These are phyloP conservation scores for Pardalotus punctatus DNA, from an alignment of 2,113 vertebrate genomes.

Conservation along the genomic window DNA sequence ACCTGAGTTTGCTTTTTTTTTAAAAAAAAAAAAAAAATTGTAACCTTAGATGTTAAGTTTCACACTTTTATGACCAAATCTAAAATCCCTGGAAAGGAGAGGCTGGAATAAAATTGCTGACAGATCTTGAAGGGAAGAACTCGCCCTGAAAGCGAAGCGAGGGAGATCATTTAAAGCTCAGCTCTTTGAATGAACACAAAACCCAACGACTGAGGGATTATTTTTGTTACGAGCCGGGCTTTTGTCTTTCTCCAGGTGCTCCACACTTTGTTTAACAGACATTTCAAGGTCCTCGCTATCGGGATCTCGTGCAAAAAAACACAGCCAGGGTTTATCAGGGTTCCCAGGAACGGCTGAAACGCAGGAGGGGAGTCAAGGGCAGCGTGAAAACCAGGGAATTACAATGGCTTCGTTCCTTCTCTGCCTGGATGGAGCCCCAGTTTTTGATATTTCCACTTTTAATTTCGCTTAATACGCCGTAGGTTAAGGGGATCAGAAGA, in stretches of 20 bases:
- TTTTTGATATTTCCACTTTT: background rate
- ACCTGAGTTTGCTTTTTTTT: background rate
- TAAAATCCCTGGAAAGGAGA: conserved; percentile 35
- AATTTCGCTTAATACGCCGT: background rate
- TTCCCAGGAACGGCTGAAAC: conserved; percentile 7
- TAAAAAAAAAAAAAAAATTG: background rate
- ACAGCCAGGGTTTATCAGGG: conserved; percentile 38
- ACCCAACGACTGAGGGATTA: background rate
- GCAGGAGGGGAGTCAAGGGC: background rate
- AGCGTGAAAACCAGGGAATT: background rate
- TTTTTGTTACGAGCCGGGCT: background rate
- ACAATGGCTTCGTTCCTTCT: background rate
- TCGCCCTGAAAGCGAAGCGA: background rate
- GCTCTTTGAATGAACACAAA: background rate
- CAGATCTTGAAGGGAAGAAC: conserved; percentile 11
- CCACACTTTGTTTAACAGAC: conserved; percentile 19
- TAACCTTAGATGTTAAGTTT: conserved; percentile 10
- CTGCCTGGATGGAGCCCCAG: fast-evolving
- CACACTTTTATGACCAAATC: conserved; percentile 19
- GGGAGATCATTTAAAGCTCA: background rate
- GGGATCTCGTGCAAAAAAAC: conserved; percentile 39
- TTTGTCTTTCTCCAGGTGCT: conserved; percentile 49
- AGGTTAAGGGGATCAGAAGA: background rate
- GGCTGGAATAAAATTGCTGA: conserved; percentile 23
- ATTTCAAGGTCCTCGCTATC: conserved; percentile 45